Evolutionary conservation across 2,888 invertebrate species (phyloP), one percentile per base, ranked within the genome.

Genomic region (Leucozona laternaria): DNA sequence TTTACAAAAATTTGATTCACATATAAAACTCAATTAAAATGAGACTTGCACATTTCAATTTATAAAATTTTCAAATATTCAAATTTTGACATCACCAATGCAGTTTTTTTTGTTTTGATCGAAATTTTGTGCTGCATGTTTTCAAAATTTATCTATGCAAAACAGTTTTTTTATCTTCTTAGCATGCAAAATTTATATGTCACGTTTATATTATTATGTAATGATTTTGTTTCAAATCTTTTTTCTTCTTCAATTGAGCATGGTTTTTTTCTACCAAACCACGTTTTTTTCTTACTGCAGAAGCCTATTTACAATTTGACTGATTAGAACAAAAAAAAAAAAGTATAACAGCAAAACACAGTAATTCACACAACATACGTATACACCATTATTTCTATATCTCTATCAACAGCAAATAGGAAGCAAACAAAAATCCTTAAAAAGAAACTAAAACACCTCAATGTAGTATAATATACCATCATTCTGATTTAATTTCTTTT

Each of bases 401-500:
- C 31, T 66, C 31, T 66, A 20, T 76, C 37, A 58, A 72, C 77
- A 70, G 78, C 45, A 79, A 55, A 68, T 45, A 75, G 70, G 58
- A 70, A 72, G 50, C 53, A 72, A 50, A 68, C 70, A 48, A 73
- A 45, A 62, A 70, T 48, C 43, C n/a, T 71, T 75, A 77, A 72
- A 60, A 68, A 75, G 58, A 43, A 70, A 79, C 40, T 55, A 48
- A 43, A 34, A 87, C 81, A 88, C 81, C 77, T 81, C 60, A 77
- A 88, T 72, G 79, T 80, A 83, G 77, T 79, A 88, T 10, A 53
- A 55, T 83, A 57, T 89, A 90, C 92, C 92, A 92, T 92, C 92
- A 92, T 90, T 89, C 92, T 92, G 91, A 92, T 92, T 92, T 91
- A 91, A 92, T 92, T 92, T 92, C 92, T 92, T 90, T 91, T 91